phyloP scores from a whole-genome alignment of 2,113 vertebrate genomes.

The Eulemur rufifrons region DNA sequence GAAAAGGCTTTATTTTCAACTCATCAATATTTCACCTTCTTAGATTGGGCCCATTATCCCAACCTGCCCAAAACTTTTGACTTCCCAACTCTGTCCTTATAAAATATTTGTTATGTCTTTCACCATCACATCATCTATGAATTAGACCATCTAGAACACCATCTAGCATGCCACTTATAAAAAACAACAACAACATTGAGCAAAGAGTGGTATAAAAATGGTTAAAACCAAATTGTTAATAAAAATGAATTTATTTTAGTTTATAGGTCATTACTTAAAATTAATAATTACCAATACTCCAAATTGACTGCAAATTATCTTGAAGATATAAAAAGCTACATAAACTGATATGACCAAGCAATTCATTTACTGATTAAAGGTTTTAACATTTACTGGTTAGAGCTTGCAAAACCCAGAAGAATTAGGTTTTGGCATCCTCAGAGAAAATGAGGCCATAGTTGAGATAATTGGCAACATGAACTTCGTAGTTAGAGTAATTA shows the following conservation, averaged over 20 bases:
- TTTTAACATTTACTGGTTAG: conserved; percentile 30
- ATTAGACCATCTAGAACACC: background rate
- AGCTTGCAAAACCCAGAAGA: background rate
- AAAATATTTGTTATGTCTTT: background rate
- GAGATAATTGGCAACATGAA: conserved; percentile 54
- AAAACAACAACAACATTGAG: background rate
- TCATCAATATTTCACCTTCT: conserved; percentile 28
- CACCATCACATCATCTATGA: background rate
- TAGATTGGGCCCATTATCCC: background rate
- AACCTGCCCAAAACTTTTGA: background rate
- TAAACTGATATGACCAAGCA: conserved; percentile 21
- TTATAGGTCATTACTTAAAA: background rate
- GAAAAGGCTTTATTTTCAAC: conserved; percentile 14
- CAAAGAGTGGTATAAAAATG: background rate
- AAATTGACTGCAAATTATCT: background rate
- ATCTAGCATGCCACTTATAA: background rate
- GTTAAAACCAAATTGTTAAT: background rate
- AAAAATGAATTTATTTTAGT: conserved; percentile 38
- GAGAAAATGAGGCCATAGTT: conserved; percentile 63
- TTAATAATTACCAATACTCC: conserved; percentile 18
- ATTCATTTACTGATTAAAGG: conserved; percentile 19
- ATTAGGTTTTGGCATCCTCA: conserved; percentile 12
- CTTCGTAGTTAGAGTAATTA: conserved; percentile 59
- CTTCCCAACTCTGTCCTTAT: background rate
- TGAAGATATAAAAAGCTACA: conserved; percentile 26